These are phyloP conservation scores for Bradynema listronoti DNA, from an alignment of 1,140 invertebrate genomes.

Conservation along the genomic window DNA sequence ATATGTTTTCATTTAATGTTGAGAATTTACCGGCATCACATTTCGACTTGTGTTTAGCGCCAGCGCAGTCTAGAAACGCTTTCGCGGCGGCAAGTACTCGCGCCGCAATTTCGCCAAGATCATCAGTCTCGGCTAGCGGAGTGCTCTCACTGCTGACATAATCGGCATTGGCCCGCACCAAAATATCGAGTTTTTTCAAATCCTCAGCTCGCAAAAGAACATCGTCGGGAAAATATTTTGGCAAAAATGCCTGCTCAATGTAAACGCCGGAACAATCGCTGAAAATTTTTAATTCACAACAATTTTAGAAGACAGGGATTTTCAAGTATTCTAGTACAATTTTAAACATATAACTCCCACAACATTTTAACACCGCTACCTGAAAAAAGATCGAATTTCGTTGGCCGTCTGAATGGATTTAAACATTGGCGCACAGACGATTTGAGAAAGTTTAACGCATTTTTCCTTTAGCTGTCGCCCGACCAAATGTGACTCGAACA, in stretches of 20 bases:
- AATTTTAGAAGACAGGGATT: background rate
- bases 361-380: background rate
- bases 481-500: background rate
- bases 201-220: too few relatives aligned
- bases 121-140: background rate
- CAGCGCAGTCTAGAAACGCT: background rate
- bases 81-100: background rate
- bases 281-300: background rate
- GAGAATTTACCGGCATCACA: background rate
- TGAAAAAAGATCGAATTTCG: background rate
- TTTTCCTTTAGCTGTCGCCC: background rate
- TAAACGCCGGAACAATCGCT: background rate
- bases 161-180: too few relatives aligned
- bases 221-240: background rate
- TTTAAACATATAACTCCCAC: too few relatives aligned
- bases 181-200: too few relatives aligned
- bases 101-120: background rate
- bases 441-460: background rate
- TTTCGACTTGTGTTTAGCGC: background rate
- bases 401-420: background rate
- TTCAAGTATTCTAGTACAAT: too few relatives aligned
- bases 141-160: too few relatives aligned
- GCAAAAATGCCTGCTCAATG: background rate
- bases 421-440: background rate
- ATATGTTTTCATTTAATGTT: background rate